These are phyloP conservation scores for Nannoperca australis DNA, from an alignment of 2,797 vertebrate species.

Conservation along the genomic window DNA sequence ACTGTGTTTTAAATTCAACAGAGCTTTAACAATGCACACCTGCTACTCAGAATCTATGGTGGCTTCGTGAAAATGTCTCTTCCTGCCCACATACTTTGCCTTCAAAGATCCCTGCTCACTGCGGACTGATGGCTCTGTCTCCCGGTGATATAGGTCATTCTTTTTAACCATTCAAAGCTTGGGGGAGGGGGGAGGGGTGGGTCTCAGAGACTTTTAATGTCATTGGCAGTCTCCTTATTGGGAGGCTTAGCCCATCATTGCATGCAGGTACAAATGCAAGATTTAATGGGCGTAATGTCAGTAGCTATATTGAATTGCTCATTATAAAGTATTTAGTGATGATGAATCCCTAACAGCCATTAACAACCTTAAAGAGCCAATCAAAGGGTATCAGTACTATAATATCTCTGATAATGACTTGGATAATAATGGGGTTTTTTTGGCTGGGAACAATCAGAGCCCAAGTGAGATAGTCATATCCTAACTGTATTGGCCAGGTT, in stretches of 20 bases:
- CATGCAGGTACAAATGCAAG: conserved; percentile 43
- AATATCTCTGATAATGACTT: conserved; percentile 62
- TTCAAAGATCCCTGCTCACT: conserved; percentile 29
- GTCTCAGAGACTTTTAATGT: conserved; percentile 43
- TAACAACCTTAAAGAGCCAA: conserved; percentile 58
- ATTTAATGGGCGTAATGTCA: conserved; percentile 62
- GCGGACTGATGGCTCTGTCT: conserved; percentile 23
- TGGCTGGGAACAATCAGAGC: conserved; percentile 46
- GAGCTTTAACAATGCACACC: conserved; percentile 37
- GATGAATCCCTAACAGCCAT: conserved; percentile 54
- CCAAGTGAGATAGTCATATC: conserved; percentile 14
- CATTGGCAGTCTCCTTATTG: conserved; percentile 30
- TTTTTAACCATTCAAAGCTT: conserved; percentile 34
- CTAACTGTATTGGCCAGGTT: conserved; percentile 9
- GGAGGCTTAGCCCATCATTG: conserved; percentile 40
- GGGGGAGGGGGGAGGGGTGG: conserved; percentile 4
- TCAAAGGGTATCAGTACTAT: conserved; percentile 46
- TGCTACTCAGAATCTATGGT: conserved; percentile 23
- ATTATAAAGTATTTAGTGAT: conserved; percentile 60
- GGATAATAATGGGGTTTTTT: conserved; percentile 64
- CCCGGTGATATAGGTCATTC: conserved; percentile 40
- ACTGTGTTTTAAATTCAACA: conserved; percentile 38
- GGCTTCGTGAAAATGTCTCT: conserved; percentile 18
- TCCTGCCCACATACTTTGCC: conserved; percentile 17
- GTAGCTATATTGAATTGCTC: conserved; percentile 56